Base-by-base conservation (phyloP, 2,113 vertebrate genomes). In the Romanogobio albipinnatus region DNA sequence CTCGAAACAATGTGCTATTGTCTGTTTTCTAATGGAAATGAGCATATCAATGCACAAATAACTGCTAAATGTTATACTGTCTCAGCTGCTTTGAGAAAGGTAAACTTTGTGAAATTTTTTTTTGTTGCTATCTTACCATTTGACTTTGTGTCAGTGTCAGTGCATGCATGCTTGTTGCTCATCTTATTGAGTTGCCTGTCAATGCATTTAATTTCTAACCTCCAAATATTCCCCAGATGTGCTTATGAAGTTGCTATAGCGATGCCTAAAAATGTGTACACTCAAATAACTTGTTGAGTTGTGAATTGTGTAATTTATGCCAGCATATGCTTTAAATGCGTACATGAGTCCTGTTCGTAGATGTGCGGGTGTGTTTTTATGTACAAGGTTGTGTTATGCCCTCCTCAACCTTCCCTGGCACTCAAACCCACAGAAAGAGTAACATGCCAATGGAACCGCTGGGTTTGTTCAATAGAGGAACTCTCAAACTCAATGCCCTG, bases 1-100 rank as follows among this genome's bases (percentile, higher is more conserved):
- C 9, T 9, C 58, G 71, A 53, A 85, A 86, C 51, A 26, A 49
- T 82, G 51, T 51, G 73, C 85, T 87, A 88, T 22, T 22, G 62
- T 51, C 45, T 81, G 47, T 70, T 81, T 81, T 70, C 24, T 49
- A 36, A 68, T 39, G 15, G 7, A 70, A 81, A 81, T 68, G 64
- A 17, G 19, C 45, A 70, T 53, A 70, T 81, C 9, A 51, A 39
- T 53, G 17, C 9, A 49, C 47, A 33, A 14, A 36, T 24, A 53
- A 68, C 2, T 0, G 13, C 4, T 66, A 19, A 49, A 79, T 13
- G 29, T 19, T 39, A 77, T 7, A 68, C 43, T 76, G 5, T 84
- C 59, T 4, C 61, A 33, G 43, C 11, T 9, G 15, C 3, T 53
- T n/a, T 1, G 22, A 8, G 51, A 70, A 71, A 19, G 11, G 8